phyloP scores from a whole-genome alignment of 1,140 invertebrate species.

The Teleopsis dalmanni region DNA sequence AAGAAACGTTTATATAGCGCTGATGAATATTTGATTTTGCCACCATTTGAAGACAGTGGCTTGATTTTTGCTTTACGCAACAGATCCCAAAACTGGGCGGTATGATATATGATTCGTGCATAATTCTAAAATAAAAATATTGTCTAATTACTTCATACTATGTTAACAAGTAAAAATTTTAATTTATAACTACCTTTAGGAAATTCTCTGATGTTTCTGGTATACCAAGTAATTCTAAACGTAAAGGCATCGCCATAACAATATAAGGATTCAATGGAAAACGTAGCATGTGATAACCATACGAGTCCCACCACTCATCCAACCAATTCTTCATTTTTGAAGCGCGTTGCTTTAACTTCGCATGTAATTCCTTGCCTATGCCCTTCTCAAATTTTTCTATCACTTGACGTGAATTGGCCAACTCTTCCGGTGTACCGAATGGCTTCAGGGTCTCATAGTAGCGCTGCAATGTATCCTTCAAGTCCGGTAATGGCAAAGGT shows the following conservation, averaged over 20 bases:
- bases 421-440: conserved; percentile 49
- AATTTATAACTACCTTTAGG: conserved; percentile 5
- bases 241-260: conserved; percentile 36
- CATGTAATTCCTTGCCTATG: conserved; percentile 53
- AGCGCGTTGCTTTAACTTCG: conserved; percentile 54
- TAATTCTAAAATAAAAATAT: conserved; percentile 20
- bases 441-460: conserved; percentile 57
- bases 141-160: too few species aligned
- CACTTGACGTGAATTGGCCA: conserved; percentile 46
- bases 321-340: conserved; percentile 44
- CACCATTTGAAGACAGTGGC: conserved; percentile 55
- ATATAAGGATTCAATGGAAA: conserved; percentile 53
- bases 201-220: conserved; percentile 29
- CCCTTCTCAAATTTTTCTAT: conserved; percentile 52
- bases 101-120: conserved; percentile 31
- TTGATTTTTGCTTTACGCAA: conserved; percentile 47
- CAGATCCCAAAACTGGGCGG: conserved; percentile 40
- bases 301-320: conserved; percentile 68
- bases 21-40: conserved; percentile 41
- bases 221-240: conserved; percentile 25
- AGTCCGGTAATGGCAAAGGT: conserved; percentile 56
- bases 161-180: background rate
- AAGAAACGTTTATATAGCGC: conserved; percentile 59
- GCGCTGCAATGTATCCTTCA: conserved; percentile 56
- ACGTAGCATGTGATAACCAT: conserved; percentile 59